A percentile compares a stretch with the other conserved stretches of the same genome.
Conservation (phyloP, 2,797 vertebrate genomes). For the Antrozous pallidus region DNA sequence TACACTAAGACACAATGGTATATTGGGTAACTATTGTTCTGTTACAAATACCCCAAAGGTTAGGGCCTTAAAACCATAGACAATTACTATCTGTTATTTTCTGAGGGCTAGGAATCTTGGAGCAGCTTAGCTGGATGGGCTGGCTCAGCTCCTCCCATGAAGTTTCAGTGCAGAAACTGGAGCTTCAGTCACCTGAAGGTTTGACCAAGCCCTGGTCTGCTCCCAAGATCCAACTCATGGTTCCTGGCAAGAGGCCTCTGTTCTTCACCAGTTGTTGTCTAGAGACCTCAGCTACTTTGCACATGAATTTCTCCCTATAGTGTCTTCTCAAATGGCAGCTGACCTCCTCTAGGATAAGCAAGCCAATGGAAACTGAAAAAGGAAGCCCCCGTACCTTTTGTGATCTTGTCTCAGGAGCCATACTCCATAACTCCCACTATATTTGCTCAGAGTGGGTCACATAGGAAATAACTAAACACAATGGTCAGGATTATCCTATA, state of each 20-base stretch:
- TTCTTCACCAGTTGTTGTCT: neutral
- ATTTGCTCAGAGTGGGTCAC: slow-evolving; percentile 14
- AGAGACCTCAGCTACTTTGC: neutral
- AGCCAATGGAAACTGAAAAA: neutral
- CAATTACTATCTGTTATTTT: neutral
- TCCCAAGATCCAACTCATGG: neutral
- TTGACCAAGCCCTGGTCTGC: neutral
- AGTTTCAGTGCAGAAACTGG: neutral
- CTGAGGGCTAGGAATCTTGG: neutral
- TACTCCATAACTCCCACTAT: neutral
- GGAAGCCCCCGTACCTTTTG: neutral
- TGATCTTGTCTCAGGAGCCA: neutral
- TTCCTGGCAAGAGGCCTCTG: neutral
- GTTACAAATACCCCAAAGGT: neutral
- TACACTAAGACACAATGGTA: neutral
- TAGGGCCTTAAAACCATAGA: neutral
- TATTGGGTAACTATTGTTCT: neutral
- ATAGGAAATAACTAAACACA: neutral
- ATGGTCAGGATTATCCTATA: neutral
- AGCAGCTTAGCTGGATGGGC: neutral
- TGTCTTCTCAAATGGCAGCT: neutral
- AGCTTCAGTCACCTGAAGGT: neutral
- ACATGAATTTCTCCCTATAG: neutral
- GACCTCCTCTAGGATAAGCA: neutral
- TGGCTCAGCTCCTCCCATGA: neutral